Evolutionary conservation across 2,888 invertebrate genomes (phyloP), one percentile per base, ranked within the genome.

Genomic region (Spodoptera littoralis): DNA sequence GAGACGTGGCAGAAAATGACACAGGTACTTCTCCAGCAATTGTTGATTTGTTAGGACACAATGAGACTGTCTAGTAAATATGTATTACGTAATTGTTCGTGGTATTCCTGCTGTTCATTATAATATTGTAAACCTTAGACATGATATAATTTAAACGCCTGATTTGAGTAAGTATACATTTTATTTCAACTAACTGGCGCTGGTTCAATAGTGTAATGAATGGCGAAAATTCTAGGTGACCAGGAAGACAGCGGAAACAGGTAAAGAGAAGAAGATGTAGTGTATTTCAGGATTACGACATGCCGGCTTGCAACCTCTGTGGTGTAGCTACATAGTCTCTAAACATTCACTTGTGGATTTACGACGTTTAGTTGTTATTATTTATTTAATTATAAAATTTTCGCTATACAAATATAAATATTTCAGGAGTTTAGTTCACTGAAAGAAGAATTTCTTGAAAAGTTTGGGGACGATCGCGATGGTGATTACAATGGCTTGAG

Each of bases 1-100:
- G 98, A 99, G 95, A 96, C 97, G 91, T 99, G 99, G 99, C 98
- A 98, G 95, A 99, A 98, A 96, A 98, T 98, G 96, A 97, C 98
- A 70, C 97, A 97, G 98, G 99, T 99, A 92, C 81, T 76, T 72
- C 51, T 48, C 72, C 55, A 64, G 74, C 52, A 57, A 61, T 72
- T 70, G 50, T 76, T 77, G 61, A 70, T 70, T 73, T 67, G 51
- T 47, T 67, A 69, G 56, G 70, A 51, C 46, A 55, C 57, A 55
- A 60, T 51, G 45, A 48, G 9, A 27, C 9, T 41, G 13, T 9
- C 22, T 41, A 52, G 53, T 46, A 41, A 54, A 44, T 55, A 57
- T 18, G 27, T 27, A 13, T 22, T 49, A 49, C 22, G 56, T 12
- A 43, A 47, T 46, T 49, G 75, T 50, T 60, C 49, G 59, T 56